Evolutionary conservation across 2,888 invertebrate species (phyloP).

Genomic region (Escarpia spicata): DNA sequence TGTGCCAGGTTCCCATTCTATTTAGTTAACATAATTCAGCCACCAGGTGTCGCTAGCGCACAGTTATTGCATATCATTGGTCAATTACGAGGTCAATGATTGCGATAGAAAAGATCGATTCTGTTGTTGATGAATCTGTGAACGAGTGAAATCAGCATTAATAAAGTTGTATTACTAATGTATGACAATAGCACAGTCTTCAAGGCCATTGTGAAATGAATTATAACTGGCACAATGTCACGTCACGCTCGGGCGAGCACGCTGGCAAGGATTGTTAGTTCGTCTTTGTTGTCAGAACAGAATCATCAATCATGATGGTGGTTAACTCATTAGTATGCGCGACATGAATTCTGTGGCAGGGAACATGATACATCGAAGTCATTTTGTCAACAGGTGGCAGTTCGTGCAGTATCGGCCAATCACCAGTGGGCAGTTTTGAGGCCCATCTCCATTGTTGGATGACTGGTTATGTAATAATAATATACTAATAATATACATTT

Average conservation of each 20-base stretch:
- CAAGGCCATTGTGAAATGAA: constrained; percentile 10
- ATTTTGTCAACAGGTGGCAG: constrained; percentile 3
- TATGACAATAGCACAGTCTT: background rate
- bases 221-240: background rate
- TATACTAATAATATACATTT: background rate
- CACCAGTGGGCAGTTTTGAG: background rate
- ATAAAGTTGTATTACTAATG: constrained; percentile 5
- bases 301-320: background rate
- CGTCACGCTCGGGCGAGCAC: background rate
- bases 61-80: constrained; percentile 1
- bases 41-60: background rate
- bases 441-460: background rate
- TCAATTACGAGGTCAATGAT: background rate
- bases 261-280: background rate
- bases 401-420: background rate
- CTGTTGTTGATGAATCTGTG: background rate
- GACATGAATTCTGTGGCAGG: background rate
- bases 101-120: background rate
- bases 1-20: background rate
- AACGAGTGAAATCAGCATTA: background rate
- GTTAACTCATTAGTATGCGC: background rate
- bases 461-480: background rate
- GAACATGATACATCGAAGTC: background rate
- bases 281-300: background rate
- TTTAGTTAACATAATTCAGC: background rate